A percentile compares a stretch with the other conserved stretches of the same genome.
Evolutionary conservation across 2,113 vertebrate species (phyloP).

Genomic region (Chlorodrepanis virens): DNA sequence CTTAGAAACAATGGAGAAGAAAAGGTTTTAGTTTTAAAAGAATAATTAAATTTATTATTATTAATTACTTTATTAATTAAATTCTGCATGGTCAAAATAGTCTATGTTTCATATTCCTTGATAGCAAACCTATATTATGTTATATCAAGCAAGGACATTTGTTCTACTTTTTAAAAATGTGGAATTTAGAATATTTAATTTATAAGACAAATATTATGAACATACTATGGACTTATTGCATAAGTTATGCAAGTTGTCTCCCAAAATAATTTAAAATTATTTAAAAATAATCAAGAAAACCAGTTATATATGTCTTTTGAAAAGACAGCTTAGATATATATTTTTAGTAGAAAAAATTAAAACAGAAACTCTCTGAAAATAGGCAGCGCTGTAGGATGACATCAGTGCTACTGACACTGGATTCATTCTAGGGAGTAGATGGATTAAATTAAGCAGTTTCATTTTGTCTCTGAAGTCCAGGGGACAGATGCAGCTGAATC

Average conservation of each 20-base stretch:
- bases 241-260: not conserved
- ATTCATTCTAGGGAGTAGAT: not conserved
- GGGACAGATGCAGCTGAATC: not conserved
- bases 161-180: not conserved
- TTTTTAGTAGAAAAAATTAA: not conserved
- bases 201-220: not conserved
- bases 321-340: not conserved
- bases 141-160: not conserved
- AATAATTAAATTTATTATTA: no score
- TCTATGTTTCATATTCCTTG: not conserved
- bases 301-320: not conserved
- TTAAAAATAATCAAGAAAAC: fast-evolving
- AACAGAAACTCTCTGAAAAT: not conserved
- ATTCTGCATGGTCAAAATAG: not conserved
- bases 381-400: not conserved
- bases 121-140: not conserved
- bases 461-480: not conserved
- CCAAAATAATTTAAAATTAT: not conserved
- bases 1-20: not conserved
- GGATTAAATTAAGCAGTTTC: not conserved
- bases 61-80: not conserved
- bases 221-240: not conserved
- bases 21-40: not conserved
- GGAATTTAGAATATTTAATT: not conserved
- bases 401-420: not conserved